Percentiles rank a stretch among this genome's conserved stretches.
Conservation (phyloP, 2,888 invertebrate genomes). For the Tuta absoluta region DNA sequence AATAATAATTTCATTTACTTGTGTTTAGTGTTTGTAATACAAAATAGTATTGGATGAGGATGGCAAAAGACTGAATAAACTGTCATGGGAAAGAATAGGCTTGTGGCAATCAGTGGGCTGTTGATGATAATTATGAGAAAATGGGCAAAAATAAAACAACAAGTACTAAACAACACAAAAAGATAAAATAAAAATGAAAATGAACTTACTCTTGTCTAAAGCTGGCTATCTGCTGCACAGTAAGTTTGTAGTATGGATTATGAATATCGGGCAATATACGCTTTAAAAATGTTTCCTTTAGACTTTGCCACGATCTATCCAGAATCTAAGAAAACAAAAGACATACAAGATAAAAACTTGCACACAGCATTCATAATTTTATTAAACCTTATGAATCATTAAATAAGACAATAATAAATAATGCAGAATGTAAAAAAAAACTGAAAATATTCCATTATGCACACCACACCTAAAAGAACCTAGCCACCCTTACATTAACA, state of each 20-base stretch:
- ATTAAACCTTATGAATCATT: too few relatives aligned
- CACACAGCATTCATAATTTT: neutral
- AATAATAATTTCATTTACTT: too few relatives aligned
- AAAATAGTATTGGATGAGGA: too few relatives aligned
- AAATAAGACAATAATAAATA: too few relatives aligned
- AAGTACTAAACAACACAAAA: conserved; percentile 28
- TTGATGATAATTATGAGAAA: neutral
- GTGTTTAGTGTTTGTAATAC: too few relatives aligned
- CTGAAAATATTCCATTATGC: too few relatives aligned
- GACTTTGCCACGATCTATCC: conserved; percentile 74
- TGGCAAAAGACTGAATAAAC: too few relatives aligned
- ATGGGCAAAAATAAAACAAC: neutral
- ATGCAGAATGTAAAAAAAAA: too few relatives aligned
- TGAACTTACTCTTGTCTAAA: conserved; percentile 63
- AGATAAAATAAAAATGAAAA: neutral
- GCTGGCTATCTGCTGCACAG: conserved; percentile 59
- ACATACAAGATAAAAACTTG: neutral
- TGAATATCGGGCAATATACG: conserved; percentile 71
- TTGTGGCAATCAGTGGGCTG: neutral
- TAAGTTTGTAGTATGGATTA: conserved; percentile 70
- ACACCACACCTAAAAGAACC: too few relatives aligned
- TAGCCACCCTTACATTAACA: too few relatives aligned
- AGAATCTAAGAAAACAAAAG: conserved; percentile 52
- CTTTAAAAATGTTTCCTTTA: conserved; percentile 75
- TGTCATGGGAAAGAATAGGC: too few relatives aligned